A percentile compares a stretch with the other conserved stretches of the same genome.
Conservation (phyloP, 2,888 invertebrate genomes). For the Plebejus melissa region DNA sequence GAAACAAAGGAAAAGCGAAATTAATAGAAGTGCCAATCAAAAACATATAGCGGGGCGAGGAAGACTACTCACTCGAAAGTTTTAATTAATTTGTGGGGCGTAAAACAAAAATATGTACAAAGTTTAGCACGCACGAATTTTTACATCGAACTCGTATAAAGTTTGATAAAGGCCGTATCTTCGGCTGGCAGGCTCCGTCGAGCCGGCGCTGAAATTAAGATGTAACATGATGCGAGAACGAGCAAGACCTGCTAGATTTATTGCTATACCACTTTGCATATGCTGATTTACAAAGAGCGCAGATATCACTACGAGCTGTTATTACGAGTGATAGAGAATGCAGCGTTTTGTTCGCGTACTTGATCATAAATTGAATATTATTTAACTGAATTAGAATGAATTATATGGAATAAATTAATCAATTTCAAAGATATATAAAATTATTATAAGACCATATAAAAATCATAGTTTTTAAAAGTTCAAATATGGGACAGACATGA, state of each 20-base stretch:
- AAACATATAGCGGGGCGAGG: conserved; percentile 37
- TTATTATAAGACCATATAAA: neutral
- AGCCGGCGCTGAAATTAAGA: conserved; percentile 79
- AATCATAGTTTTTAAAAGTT: neutral
- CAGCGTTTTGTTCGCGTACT: neutral
- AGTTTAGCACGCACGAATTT: conserved; percentile 57
- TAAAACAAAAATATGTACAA: conserved; percentile 22
- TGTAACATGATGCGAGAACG: conserved; percentile 81
- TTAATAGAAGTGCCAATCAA: conserved; percentile 76
- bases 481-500: neutral
- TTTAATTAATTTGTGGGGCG: conserved; percentile 20
- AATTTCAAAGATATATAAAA: neutral
- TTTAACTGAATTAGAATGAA: too few relatives aligned
- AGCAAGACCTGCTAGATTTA: conserved; percentile 79
- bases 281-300: conserved; percentile 79
- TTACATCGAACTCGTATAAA: conserved; percentile 74
- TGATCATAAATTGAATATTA: neutral
- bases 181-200: conserved; percentile 73
- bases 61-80: conserved; percentile 15
- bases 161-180: conserved; percentile 79
- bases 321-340: conserved; percentile 43
- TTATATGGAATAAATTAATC: too few relatives aligned
- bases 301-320: conserved; percentile 51
- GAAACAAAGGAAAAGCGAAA: conserved; percentile 80
- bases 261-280: conserved; percentile 80